Evolutionary conservation across 2,797 vertebrate genomes (phyloP), one percentile per base, ranked within the genome.

Genomic region (Chloroceryle inda): DNA sequence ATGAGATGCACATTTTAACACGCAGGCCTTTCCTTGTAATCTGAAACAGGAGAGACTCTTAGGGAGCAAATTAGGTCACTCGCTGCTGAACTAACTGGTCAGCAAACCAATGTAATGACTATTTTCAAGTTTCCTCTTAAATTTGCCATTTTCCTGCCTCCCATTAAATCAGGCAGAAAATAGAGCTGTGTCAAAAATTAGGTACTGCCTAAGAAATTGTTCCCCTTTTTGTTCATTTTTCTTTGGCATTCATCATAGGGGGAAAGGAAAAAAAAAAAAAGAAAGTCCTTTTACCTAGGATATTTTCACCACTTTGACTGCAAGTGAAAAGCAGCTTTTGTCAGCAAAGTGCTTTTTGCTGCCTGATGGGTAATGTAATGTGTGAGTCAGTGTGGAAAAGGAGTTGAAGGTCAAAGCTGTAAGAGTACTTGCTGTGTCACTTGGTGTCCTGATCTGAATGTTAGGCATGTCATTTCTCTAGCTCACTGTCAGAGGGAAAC

Each of bases 281-380:
- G 27, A 73, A 55, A 20, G 17, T 77, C 85, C 89, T 78, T 96
- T 94, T 85, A 96, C 86, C 66, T 91, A 78, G 50, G 69, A 85
- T 83, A 93, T 71, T 62, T 96, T 64, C 49, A 96, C 85, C 63
- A 77, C 91, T 95, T 92, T 94, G 83, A 84, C 58, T 7, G 1
- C 63, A 94, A 93, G 72, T 92, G 81, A 85, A 89, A 73, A 95
- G 76, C 47, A 77, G 72, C 75, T 84, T 95, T 94, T 96, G 95
- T 96, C 95, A 97, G 96, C 93, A 95, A 95, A 97, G 95, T 96
- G 93, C 88, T 95, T 94, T 96, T 92, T 88, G 79, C 79, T 84
- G 71, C 72, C 55, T 88, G 72, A 69, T 83, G 67, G 94, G 80
- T 92, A 92, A 85, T 88, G 78, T 77, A 96, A 92, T 49, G 55